phyloP scores from a whole-genome alignment of 2,797 vertebrate species.

The Pseudocheirus occidentalis region DNA sequence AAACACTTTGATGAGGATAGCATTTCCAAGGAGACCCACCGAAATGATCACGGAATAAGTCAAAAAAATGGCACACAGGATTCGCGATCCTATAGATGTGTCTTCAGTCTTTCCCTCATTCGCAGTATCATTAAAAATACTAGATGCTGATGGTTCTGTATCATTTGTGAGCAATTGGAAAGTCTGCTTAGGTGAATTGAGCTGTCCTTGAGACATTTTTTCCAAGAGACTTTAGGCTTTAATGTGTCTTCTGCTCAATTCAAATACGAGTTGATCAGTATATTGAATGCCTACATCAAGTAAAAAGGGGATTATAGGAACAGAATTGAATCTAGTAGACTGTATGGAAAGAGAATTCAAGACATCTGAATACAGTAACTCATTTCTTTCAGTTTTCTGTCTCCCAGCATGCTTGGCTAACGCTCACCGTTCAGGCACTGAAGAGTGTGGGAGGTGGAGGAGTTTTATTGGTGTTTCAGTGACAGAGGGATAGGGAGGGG shows the following conservation, averaged over 20 bases:
- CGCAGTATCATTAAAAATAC: conserved; percentile 75
- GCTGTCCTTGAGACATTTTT: conserved; percentile 81
- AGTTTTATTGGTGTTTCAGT: conserved; percentile 82
- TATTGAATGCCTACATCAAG: conserved; percentile 74
- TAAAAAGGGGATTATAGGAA: conserved; percentile 46
- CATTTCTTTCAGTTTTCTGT: conserved; percentile 77
- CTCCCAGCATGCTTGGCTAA: conserved; percentile 81
- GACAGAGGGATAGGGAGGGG: conserved; percentile 70
- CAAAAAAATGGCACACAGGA: conserved; percentile 84
- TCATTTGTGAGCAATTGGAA: conserved; percentile 77
- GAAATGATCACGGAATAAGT: conserved; percentile 87
- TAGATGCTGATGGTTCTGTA: conserved; percentile 77
- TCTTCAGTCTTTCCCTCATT: conserved; percentile 79
- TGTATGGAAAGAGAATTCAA: conserved; percentile 71
- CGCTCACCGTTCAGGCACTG: conserved; percentile 79
- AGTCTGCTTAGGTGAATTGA: conserved; percentile 82
- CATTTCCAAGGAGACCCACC: conserved; percentile 88
- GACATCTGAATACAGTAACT: conserved; percentile 62
- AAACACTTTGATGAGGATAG: conserved; percentile 88
- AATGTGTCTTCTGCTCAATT: conserved; percentile 76
- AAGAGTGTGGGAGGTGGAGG: conserved; percentile 85
- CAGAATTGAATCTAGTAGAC: conserved; percentile 52
- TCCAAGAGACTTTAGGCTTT: conserved; percentile 69
- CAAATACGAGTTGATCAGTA: conserved; percentile 72
- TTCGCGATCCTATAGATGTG: conserved; percentile 83